phyloP scores from a whole-genome alignment of 35 echinoderm and acorn worm species.

The Acanthaster planci region DNA sequence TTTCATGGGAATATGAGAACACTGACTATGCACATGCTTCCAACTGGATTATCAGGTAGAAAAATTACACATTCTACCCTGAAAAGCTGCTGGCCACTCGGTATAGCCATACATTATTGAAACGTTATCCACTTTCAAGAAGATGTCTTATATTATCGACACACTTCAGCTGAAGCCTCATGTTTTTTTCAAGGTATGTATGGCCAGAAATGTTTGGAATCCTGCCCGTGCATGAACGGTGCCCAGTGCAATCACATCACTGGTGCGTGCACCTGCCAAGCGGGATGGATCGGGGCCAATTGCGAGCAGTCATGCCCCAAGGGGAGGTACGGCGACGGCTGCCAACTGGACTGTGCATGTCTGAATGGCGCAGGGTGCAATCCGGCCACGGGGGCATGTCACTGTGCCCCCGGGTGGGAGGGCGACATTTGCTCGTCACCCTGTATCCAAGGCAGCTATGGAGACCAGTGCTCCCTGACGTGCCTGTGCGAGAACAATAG shows the following conservation, averaged over 20 bases:
- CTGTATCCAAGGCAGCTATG: conserved; percentile 29
- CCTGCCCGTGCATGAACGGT: conserved; percentile 74
- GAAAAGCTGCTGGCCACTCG: no score
- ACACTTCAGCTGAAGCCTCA: no score
- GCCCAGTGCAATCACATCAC: conserved; percentile 60
- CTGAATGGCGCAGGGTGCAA: conserved; percentile 60
- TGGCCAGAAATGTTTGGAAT: conserved; percentile 48
- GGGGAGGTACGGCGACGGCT: conserved; percentile 62
- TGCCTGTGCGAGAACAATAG: conserved; percentile 41
- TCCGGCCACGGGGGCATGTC: conserved; percentile 46
- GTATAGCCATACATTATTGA: no score
- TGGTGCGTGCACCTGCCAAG: conserved; percentile 69
- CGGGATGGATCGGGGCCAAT: conserved; percentile 58
- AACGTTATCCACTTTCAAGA: no score
- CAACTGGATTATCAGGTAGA: no score
- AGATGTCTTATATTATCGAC: no score
- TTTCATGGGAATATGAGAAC: no score
- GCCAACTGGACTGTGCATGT: conserved; percentile 58
- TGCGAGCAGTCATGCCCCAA: conserved; percentile 55
- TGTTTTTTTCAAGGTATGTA: conserved; percentile 35
- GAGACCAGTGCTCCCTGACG: conserved; percentile 27
- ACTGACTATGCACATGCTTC: no score
- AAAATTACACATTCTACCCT: no score
- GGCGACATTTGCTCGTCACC: conserved; percentile 49
- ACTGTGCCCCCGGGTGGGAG: conserved; percentile 61